A percentile compares a stretch with the other conserved stretches of the same genome.
These are phyloP conservation scores for Strigamia transsilvanica DNA, from an alignment of 2,888 invertebrate genomes.

Conservation along the genomic window DNA sequence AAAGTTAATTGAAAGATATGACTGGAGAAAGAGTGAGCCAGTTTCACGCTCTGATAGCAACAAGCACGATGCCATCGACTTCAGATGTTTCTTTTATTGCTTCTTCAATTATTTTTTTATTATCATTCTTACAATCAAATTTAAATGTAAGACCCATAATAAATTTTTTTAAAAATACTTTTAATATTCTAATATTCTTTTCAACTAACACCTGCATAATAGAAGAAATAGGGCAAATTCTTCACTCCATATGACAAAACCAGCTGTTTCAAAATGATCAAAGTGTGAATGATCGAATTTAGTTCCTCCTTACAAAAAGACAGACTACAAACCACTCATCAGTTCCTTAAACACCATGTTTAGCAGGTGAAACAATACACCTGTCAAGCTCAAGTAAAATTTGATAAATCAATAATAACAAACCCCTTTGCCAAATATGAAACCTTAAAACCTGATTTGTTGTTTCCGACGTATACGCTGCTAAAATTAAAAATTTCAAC, in stretches of 20 bases:
- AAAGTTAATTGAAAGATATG: conserved; percentile 41
- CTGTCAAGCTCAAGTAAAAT: background rate
- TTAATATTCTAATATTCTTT: background rate
- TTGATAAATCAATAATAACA: conserved; percentile 28
- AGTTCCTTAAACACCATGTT: conserved; percentile 19
- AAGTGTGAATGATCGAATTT: conserved; percentile 20
- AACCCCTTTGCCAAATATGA: background rate
- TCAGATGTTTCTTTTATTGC: conserved; percentile 33
- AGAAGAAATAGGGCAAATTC: background rate
- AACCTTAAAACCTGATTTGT: background rate
- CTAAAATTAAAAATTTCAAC: background rate
- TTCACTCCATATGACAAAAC: background rate
- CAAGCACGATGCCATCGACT: background rate
- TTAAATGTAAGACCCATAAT: conserved; percentile 24
- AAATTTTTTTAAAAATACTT: background rate
- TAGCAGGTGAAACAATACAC: conserved; percentile 36
- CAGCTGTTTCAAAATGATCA: conserved; percentile 10
- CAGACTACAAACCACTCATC: conserved; percentile 23
- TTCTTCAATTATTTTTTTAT: background rate
- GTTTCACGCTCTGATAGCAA: conserved; percentile 28
- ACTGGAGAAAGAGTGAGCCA: conserved; percentile 21
- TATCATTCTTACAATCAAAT: background rate
- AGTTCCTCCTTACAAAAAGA: conserved; percentile 25
- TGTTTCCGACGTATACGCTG: background rate
- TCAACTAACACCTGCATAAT: background rate